These are phyloP conservation scores for Thrips palmi DNA, from an alignment of 1,140 invertebrate genomes.

Conservation along the genomic window DNA sequence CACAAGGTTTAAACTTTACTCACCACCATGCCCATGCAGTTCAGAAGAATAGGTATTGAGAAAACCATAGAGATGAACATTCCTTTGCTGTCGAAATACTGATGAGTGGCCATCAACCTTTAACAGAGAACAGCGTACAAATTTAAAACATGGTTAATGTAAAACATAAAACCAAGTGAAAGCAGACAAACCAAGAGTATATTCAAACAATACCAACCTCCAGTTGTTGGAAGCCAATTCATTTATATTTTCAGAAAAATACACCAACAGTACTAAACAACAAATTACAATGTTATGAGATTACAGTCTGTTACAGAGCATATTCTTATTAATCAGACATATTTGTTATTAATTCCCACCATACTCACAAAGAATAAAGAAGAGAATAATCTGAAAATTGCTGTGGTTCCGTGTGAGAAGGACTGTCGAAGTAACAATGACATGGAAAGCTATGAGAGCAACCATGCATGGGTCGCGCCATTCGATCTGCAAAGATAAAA, in stretches of 20 bases:
- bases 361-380: conserved; percentile 59
- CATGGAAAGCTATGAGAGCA: conserved; percentile 50
- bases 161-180: conserved; percentile 3
- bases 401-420: conserved; percentile 64
- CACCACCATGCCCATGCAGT: conserved; percentile 86
- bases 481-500: conserved; percentile 49
- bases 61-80: conserved; percentile 84
- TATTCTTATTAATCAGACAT: conserved; percentile 4
- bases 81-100: conserved; percentile 84
- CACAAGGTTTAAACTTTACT: conserved; percentile 25
- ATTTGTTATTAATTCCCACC: conserved; percentile 4
- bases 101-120: conserved; percentile 65
- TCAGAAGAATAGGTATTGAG: conserved; percentile 73
- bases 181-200: conserved; percentile 11
- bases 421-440: conserved; percentile 55
- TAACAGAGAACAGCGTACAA: conserved; percentile 17
- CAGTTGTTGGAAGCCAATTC: conserved; percentile 68
- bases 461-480: conserved; percentile 77
- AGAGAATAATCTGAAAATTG: conserved; percentile 69
- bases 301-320: conserved; percentile 6
- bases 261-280: conserved; percentile 59
- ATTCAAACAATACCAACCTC: conserved; percentile 29
- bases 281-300: conserved; percentile 18
- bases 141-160: conserved; percentile 6
- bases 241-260: conserved; percentile 76